phyloP scores from a whole-genome alignment of 2,888 invertebrate species.

The Plagodis dolabraria region DNA sequence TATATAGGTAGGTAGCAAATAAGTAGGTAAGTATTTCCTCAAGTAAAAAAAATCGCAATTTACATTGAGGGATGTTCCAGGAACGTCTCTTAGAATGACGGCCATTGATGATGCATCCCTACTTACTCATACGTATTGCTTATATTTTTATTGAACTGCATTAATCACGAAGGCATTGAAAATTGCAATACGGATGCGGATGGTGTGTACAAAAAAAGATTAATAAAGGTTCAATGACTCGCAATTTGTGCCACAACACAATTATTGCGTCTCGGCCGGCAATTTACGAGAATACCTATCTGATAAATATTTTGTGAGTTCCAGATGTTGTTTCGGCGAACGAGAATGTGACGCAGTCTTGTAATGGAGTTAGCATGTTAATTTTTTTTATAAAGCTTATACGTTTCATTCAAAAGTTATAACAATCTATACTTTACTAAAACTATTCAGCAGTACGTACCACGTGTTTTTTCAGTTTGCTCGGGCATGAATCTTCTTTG shows the following conservation, averaged over 20 bases:
- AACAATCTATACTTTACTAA: no score
- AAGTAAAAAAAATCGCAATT: not conserved
- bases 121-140: not conserved
- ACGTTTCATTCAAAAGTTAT: constrained; percentile 4
- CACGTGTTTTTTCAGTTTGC: no score
- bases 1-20: no score
- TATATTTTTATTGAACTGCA: not conserved
- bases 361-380: constrained; percentile 21
- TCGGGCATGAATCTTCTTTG: no score
- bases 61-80: not conserved
- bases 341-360: constrained; percentile 48
- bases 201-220: constrained; percentile 27
- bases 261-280: constrained; percentile 45
- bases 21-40: not conserved
- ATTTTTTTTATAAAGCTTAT: constrained; percentile 27
- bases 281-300: constrained; percentile 60
- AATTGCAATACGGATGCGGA: constrained; percentile 17
- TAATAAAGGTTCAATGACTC: constrained; percentile 58
- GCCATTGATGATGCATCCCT: constrained; percentile 19
- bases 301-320: constrained; percentile 63
- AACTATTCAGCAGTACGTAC: no score
- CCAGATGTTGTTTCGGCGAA: constrained; percentile 44
- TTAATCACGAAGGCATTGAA: constrained; percentile 9
- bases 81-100: not conserved
- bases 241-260: constrained; percentile 43